phyloP scores from a whole-genome alignment of 2,888 invertebrate species.

The Diarsia mendica region DNA sequence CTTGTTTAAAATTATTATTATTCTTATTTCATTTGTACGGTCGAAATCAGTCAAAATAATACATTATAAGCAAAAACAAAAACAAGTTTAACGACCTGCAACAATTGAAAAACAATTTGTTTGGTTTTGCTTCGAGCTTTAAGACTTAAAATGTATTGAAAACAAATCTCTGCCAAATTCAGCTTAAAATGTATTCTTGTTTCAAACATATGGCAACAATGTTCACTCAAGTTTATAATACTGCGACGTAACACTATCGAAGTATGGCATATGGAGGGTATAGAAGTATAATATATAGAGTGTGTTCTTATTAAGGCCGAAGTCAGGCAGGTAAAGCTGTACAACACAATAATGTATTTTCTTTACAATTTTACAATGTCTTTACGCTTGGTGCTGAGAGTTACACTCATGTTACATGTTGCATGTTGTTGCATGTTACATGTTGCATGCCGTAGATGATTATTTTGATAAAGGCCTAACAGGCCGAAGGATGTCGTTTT shows the following conservation, averaged over 20 bases:
- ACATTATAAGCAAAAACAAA: neutral
- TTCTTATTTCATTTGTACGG: too few species aligned
- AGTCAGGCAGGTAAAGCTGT: neutral
- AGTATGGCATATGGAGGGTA: neutral
- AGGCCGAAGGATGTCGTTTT: too few species aligned
- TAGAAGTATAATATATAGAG: neutral
- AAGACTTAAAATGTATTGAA: slow-evolving; percentile 9
- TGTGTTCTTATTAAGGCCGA: neutral
- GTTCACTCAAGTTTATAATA: slow-evolving; percentile 17
- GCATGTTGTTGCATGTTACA: too few species aligned
- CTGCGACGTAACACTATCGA: slow-evolving; percentile 27
- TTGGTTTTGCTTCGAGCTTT: slow-evolving; percentile 8
- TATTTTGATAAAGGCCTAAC: too few species aligned
- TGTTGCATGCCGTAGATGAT: too few species aligned
- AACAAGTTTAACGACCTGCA: neutral
- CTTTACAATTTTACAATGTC: too few species aligned
- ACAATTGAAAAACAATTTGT: slow-evolving; percentile 11
- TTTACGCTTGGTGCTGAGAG: too few species aligned
- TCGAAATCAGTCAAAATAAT: too few species aligned
- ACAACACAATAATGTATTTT: neutral
- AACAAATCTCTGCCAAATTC: neutral
- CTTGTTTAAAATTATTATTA: too few species aligned
- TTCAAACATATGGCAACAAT: slow-evolving; percentile 17
- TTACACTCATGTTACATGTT: too few species aligned
- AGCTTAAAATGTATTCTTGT: slow-evolving; percentile 23